Conservation (phyloP, 2,797 vertebrate genomes). For the Enteromius fasciolatus region DNA sequence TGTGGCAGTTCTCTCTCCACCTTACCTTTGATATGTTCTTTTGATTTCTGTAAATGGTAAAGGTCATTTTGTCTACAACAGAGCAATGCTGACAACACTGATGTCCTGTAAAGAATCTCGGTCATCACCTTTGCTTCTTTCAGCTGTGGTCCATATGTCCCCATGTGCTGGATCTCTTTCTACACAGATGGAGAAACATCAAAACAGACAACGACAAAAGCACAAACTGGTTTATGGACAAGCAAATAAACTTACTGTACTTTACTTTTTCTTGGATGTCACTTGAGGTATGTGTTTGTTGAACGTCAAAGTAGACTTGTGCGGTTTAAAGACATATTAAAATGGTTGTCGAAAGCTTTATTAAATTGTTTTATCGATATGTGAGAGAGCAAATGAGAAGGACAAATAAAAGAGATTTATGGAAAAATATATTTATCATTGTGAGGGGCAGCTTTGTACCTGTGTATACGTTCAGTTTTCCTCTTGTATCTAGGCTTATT, state of each 20-base stretch:
- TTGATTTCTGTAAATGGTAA: conserved; percentile 34
- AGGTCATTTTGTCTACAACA: conserved; percentile 26
- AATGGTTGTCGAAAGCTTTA: conserved; percentile 81
- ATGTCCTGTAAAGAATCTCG: conserved; percentile 36
- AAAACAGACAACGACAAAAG: conserved; percentile 70
- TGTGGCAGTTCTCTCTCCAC: conserved; percentile 11
- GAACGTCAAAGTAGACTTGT: conserved; percentile 80
- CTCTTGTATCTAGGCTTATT: conserved; percentile 48
- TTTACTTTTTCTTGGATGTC: conserved; percentile 76
- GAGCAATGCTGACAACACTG: conserved; percentile 40
- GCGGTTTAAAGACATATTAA: conserved; percentile 79
- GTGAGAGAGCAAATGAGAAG: conserved; percentile 67
- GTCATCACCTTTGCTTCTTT: conserved; percentile 38
- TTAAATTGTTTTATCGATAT: conserved; percentile 68
- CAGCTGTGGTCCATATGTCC: conserved; percentile 56
- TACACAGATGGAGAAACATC: conserved; percentile 54
- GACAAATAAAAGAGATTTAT: conserved; percentile 58
- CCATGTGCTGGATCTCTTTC: conserved; percentile 68
- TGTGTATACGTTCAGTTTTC: conserved; percentile 67
- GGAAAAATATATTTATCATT: conserved; percentile 53
- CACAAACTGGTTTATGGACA: conserved; percentile 70
- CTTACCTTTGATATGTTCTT: conserved; percentile 15
- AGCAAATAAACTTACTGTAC: conserved; percentile 68
- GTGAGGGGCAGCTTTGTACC: conserved; percentile 67
- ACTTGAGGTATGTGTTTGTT: conserved; percentile 82